A percentile compares a stretch with the other conserved stretches of the same genome.
These are phyloP conservation scores for Eumerus sabulonum DNA, from an alignment of 2,888 invertebrate species.

Conservation along the genomic window DNA sequence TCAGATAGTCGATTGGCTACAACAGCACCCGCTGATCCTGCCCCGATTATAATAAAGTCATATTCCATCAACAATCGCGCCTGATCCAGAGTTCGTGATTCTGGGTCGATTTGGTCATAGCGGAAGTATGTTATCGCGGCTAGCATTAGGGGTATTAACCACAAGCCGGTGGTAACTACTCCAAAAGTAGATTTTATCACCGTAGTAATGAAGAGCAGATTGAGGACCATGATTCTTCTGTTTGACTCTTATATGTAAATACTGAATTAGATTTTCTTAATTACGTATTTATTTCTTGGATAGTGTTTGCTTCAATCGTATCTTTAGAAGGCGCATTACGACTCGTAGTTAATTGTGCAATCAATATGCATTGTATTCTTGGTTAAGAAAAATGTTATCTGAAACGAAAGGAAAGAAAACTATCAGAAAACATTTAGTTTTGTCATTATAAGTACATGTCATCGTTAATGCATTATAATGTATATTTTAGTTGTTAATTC, in stretches of 20 bases:
- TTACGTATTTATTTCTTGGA: background rate
- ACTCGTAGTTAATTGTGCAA: slow-evolving; percentile 7
- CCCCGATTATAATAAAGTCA: slow-evolving; percentile 91
- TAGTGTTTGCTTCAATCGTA: slow-evolving; percentile 16
- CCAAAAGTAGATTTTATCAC: slow-evolving; percentile 87
- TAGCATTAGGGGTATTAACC: slow-evolving; percentile 90
- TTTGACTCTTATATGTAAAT: background rate
- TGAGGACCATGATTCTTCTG: slow-evolving; percentile 83
- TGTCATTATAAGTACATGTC: no score
- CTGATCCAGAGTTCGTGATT: slow-evolving; percentile 86
- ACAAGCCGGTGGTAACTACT: slow-evolving; percentile 87
- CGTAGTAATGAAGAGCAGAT: slow-evolving; percentile 87
- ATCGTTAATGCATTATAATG: no score
- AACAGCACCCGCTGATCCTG: slow-evolving; percentile 94
- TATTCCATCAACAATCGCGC: slow-evolving; percentile 86
- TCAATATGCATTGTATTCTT: slow-evolving; percentile 29
- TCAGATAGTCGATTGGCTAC: slow-evolving; percentile 90
- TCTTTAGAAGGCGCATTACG: slow-evolving; percentile 47
- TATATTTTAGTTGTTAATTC: no score
- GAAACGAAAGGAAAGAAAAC: background rate
- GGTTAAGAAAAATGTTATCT: background rate
- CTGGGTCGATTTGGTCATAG: slow-evolving; percentile 90
- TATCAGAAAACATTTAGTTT: no score
- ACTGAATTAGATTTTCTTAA: slow-evolving; percentile 4
- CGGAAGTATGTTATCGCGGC: slow-evolving; percentile 90